Conservation (phyloP, 2,888 invertebrate genomes). For the Mylabris sibirica region DNA sequence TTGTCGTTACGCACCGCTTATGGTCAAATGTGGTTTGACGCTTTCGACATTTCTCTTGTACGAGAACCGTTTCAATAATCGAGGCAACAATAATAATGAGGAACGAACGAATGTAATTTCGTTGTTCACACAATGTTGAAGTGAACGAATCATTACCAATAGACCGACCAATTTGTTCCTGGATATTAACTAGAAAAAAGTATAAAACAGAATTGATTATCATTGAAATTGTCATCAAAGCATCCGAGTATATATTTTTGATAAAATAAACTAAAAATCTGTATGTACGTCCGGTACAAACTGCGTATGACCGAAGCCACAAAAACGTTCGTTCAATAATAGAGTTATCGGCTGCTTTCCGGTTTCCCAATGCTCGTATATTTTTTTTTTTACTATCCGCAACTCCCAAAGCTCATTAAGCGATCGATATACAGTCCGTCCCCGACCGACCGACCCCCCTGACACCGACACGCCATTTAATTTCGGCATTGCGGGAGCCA, state of each 20-base stretch:
- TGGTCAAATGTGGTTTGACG: conserved; percentile 38
- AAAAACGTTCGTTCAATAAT: conserved; percentile 6
- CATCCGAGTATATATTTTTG: background rate
- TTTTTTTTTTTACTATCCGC: conserved; percentile 9
- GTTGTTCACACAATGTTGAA: background rate
- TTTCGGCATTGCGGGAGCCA: conserved; percentile 12
- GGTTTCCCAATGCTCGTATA: conserved; percentile 1
- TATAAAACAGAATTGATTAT: too few relatives aligned
- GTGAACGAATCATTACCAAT: background rate
- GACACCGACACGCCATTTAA: conserved; percentile 12
- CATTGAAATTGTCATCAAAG: background rate
- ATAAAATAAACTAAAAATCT: background rate
- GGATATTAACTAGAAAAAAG: too few relatives aligned
- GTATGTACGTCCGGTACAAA: background rate
- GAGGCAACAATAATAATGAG: background rate
- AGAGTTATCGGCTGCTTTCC: conserved; percentile 10
- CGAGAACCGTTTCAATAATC: conserved; percentile 1
- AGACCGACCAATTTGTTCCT: background rate
- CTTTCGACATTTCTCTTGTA: conserved; percentile 19
- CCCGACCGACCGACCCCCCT: background rate
- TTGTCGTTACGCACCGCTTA: conserved; percentile 33
- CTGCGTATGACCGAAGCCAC: background rate
- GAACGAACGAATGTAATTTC: background rate
- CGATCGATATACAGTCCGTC: conserved; percentile 5
- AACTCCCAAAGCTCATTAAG: conserved; percentile 12